phyloP scores from a whole-genome alignment of 2,113 vertebrate genomes.

The Petroica traversi region DNA sequence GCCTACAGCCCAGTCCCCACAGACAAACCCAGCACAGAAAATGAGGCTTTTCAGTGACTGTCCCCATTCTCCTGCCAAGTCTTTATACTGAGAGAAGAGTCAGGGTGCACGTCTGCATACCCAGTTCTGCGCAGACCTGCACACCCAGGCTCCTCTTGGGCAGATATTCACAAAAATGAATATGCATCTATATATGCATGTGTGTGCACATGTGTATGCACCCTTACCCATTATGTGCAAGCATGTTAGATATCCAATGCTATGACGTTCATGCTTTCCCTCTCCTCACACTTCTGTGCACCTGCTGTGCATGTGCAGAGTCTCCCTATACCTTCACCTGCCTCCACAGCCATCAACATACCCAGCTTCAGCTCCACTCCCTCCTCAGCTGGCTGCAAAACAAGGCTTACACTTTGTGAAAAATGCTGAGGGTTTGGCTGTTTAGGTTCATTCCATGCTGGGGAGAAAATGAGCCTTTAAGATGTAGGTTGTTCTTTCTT shows the following conservation, averaged over 20 bases:
- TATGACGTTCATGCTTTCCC: background rate
- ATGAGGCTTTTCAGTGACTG: constrained; percentile 12
- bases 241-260: fast-evolving
- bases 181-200: background rate
- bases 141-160: background rate
- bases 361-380: background rate
- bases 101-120: background rate
- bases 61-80: background rate
- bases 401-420: background rate
- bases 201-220: background rate
- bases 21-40: background rate
- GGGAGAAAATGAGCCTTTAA: background rate
- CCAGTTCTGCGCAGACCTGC: background rate
- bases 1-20: background rate
- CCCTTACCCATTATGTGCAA: background rate
- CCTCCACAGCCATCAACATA: background rate
- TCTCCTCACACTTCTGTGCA: background rate
- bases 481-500: background rate
- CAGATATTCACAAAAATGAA: background rate
- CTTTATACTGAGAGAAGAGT: background rate
- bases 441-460: background rate
- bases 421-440: constrained; percentile 14
- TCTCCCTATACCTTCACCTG: background rate
- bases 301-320: background rate
- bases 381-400: background rate